Evolutionary conservation across 1,140 invertebrate genomes (phyloP).

Genomic region (Drosophila auraria): DNA sequence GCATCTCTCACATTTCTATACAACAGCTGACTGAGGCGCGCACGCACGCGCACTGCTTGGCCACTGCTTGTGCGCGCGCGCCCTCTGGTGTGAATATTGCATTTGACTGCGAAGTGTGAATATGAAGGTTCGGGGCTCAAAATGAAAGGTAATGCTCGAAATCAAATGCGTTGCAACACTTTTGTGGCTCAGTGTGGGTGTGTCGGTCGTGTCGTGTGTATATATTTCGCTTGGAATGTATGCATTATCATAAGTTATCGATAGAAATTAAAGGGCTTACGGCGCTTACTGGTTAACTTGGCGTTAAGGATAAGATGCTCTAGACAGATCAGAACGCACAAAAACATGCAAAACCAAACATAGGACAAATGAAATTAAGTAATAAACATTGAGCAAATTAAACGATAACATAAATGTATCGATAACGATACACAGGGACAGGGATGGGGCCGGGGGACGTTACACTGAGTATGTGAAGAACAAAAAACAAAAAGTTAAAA

Average conservation of each 20-base stretch:
- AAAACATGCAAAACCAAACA: constrained; percentile 64
- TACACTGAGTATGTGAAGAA: constrained; percentile 56
- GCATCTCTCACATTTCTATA: constrained; percentile 47
- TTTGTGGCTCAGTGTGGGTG: constrained; percentile 17
- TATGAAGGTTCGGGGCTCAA: constrained; percentile 1
- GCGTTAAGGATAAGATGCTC: constrained; percentile 30
- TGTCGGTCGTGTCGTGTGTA: constrained; percentile 14
- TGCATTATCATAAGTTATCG: constrained; percentile 20
- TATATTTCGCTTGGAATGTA: constrained; percentile 48
- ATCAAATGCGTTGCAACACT: constrained; percentile 45
- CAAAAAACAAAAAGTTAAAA: constrained; percentile 39
- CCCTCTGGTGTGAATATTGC: constrained; percentile 19
- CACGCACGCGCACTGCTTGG: constrained; percentile 16
- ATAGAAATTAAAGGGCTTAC: constrained; percentile 12
- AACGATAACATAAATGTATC: constrained; percentile 9
- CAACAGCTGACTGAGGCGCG: constrained; percentile 34
- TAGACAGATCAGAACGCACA: constrained; percentile 44
- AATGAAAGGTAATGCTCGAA: constrained; percentile 26
- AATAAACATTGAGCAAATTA: constrained; percentile 23
- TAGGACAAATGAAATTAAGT: constrained; percentile 21
- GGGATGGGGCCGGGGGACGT: constrained; percentile 1
- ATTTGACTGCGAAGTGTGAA: constrained; percentile 28
- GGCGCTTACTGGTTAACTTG: constrained; percentile 19
- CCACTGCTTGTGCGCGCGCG: constrained; percentile 9
- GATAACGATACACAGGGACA: constrained; percentile 10